These are phyloP conservation scores for Drosophila serrata DNA, from an alignment of 1,140 invertebrate genomes.

Conservation along the genomic window DNA sequence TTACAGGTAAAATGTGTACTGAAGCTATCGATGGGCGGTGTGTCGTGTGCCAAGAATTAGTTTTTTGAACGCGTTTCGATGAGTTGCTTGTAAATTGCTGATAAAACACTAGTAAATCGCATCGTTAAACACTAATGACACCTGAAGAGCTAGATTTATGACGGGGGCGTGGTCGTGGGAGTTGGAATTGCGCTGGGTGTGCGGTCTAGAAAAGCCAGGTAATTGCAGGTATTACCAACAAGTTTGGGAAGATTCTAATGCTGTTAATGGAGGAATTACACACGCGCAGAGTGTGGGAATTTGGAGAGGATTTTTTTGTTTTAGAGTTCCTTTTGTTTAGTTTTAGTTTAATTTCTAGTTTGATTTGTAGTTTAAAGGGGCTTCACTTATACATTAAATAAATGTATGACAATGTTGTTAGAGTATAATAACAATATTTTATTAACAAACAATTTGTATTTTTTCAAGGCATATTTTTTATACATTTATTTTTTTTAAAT, in stretches of 20 bases:
- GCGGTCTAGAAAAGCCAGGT: slow-evolving; percentile 12
- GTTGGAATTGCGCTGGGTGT: slow-evolving; percentile 7
- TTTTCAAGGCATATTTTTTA: no score
- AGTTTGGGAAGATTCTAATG: not conserved
- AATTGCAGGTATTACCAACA: slow-evolving; percentile 14
- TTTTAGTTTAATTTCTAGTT: not conserved
- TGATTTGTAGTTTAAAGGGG: not conserved
- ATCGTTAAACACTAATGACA: slow-evolving; percentile 70
- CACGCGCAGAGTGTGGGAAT: not conserved
- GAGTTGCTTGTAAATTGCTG: slow-evolving; percentile 47
- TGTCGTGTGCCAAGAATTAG: slow-evolving; percentile 16
- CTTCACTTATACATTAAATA: no score
- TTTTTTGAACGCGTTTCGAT: slow-evolving; percentile 22
- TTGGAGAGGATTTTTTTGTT: not conserved
- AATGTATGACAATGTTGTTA: no score
- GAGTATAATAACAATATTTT: no score
- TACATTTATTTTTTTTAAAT: no score
- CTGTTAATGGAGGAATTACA: slow-evolving; percentile 3
- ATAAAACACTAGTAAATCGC: slow-evolving; percentile 64
- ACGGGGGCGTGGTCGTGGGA: slow-evolving; percentile 7
- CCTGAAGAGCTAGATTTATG: slow-evolving; percentile 10
- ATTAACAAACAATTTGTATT: no score
- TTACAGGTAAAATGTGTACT: slow-evolving; percentile 17
- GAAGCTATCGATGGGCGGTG: slow-evolving; percentile 10
- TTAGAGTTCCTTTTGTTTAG: not conserved